Conservation (phyloP, 2,888 invertebrate genomes). For the Nomada ruficornis region DNA sequence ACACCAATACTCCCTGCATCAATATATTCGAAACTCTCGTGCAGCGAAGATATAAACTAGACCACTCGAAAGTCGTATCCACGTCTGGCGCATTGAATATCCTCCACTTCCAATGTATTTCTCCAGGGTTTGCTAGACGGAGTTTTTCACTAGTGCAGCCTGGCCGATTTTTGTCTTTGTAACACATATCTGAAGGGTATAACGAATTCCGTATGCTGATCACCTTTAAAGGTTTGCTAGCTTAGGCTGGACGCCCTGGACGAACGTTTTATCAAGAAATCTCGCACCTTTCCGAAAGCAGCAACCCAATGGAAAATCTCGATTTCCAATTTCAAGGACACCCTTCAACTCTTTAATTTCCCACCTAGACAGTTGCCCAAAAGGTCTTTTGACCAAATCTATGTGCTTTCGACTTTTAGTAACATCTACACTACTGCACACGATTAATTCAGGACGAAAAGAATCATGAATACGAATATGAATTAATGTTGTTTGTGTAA, state of each 20-base stretch:
- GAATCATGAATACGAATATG: too few species aligned
- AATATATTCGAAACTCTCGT: neutral
- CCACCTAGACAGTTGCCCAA: too few species aligned
- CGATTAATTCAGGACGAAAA: too few species aligned
- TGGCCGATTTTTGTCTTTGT: conserved; percentile 32
- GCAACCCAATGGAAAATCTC: too few species aligned
- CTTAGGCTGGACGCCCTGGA: neutral
- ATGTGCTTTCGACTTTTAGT: too few species aligned
- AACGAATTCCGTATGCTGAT: conserved; percentile 14
- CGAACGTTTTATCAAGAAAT: neutral
- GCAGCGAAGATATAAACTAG: conserved; percentile 37
- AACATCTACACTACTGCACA: too few species aligned
- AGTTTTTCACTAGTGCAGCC: conserved; percentile 27
- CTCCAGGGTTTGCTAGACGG: conserved; percentile 47
- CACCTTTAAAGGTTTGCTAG: conserved; percentile 1
- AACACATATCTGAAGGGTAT: conserved; percentile 31
- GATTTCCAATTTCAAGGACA: too few species aligned
- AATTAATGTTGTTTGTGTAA: too few species aligned
- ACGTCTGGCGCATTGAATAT: conserved; percentile 41
- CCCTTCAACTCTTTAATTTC: too few species aligned
- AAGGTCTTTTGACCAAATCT: too few species aligned
- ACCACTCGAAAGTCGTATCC: conserved; percentile 46
- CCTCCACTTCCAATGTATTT: conserved; percentile 55
- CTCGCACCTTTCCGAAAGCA: neutral
- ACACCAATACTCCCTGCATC: conserved; percentile 1